A percentile compares a stretch with the other conserved stretches of the same genome.
These are phyloP conservation scores for Adineta ricciae DNA, from an alignment of 2,888 invertebrate genomes.

Conservation along the genomic window DNA sequence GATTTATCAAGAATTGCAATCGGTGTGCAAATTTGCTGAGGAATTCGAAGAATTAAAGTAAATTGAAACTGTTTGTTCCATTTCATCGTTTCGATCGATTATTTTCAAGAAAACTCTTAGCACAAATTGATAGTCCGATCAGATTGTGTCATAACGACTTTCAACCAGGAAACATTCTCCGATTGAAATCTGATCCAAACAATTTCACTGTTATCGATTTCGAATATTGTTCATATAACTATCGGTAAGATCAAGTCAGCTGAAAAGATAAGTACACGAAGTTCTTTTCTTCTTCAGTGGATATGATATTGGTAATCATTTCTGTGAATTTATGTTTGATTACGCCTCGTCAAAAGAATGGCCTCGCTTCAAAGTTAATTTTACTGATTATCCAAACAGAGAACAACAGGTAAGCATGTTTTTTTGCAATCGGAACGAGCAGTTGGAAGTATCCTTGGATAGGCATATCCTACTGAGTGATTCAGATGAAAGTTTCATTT, in stretches of 20 bases:
- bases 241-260: constrained; percentile 39
- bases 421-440: constrained; percentile 7
- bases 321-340: constrained; percentile 49
- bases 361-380: constrained; percentile 44
- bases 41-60: constrained; percentile 28
- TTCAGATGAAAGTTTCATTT: neutral
- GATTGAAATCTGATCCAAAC: constrained; percentile 34
- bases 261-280: no score
- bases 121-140: constrained; percentile 37
- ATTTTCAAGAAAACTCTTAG: constrained; percentile 34
- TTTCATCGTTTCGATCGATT: neutral
- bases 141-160: constrained; percentile 50
- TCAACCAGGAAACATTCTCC: constrained; percentile 38
- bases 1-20: neutral
- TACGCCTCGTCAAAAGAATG: constrained; percentile 39
- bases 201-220: constrained; percentile 47
- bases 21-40: constrained; percentile 8
- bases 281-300: constrained; percentile 41
- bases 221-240: constrained; percentile 49
- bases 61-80: neutral
- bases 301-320: constrained; percentile 50
- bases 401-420: constrained; percentile 63
- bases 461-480: no score
- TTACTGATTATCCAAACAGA: constrained; percentile 63
- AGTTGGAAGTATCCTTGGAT: no score